Conservation (phyloP, 2,113 vertebrate genomes). For the Anthoscopus minutus region DNA sequence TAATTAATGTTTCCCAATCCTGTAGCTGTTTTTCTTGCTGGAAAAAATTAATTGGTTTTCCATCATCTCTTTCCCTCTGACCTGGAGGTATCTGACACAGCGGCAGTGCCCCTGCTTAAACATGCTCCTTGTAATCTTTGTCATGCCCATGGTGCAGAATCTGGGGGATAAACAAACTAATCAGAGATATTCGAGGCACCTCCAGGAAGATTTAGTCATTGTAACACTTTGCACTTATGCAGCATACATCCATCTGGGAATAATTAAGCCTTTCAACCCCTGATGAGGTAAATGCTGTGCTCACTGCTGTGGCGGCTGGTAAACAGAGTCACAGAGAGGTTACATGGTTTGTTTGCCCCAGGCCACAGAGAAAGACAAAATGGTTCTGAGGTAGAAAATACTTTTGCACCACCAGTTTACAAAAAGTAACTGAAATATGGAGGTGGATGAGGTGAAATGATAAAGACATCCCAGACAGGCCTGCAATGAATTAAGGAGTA, state of each 20-base stretch:
- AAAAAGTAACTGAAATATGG: background rate
- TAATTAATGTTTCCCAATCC: conserved; percentile 75
- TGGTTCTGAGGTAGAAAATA: background rate
- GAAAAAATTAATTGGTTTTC: conserved; percentile 78
- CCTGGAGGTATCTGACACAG: conserved; percentile 61
- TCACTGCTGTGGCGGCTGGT: background rate
- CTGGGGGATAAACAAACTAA: conserved; percentile 45
- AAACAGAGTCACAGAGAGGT: conserved; percentile 39
- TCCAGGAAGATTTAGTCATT: conserved; percentile 55
- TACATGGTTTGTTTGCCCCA: background rate
- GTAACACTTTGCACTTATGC: background rate
- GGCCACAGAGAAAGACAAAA: conserved; percentile 14
- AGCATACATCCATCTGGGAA: conserved; percentile 40
- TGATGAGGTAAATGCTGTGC: background rate
- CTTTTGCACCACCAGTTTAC: background rate
- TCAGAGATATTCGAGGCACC: conserved; percentile 29
- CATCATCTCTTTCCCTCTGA: conserved; percentile 66
- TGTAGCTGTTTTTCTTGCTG: conserved; percentile 67
- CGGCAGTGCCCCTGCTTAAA: conserved; percentile 47
- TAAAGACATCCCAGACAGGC: background rate
- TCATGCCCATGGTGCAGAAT: conserved; percentile 55
- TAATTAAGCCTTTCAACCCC: conserved; percentile 9
- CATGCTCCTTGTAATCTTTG: conserved; percentile 44
- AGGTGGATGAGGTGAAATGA: background rate
- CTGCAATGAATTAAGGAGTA: background rate